phyloP scores from a whole-genome alignment of 2,888 invertebrate species.

The Meloe dianella region DNA sequence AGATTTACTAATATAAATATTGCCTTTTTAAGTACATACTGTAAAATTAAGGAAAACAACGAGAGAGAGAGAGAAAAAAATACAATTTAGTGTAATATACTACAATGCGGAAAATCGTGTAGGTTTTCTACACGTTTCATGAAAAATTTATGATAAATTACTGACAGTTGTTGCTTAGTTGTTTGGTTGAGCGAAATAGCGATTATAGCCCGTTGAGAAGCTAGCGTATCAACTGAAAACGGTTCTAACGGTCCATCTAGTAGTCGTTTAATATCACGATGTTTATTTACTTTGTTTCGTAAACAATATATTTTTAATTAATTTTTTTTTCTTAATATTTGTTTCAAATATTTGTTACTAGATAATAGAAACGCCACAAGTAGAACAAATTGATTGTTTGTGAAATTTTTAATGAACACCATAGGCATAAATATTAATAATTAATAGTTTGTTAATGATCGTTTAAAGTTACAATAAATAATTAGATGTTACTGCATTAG shows the following conservation, averaged over 20 bases:
- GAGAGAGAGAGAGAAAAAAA: too few species aligned
- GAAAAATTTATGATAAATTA: slow-evolving; percentile 1
- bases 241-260: background rate
- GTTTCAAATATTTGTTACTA: background rate
- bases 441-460: slow-evolving; percentile 16
- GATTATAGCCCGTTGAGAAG: background rate
- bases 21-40: too few species aligned
- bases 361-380: background rate
- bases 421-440: too few species aligned
- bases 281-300: background rate
- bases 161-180: slow-evolving; percentile 4
- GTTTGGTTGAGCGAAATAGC: slow-evolving; percentile 2
- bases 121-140: background rate
- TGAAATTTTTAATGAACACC: too few species aligned
- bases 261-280: background rate
- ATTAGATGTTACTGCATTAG: slow-evolving; percentile 37
- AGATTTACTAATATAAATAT: background rate
- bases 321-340: background rate
- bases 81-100: too few species aligned
- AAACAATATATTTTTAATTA: too few species aligned
- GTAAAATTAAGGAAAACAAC: too few species aligned
- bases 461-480: slow-evolving; percentile 23
- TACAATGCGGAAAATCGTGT: background rate
- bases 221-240: background rate
- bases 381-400: too few species aligned